Percentiles rank a stretch among this genome's conserved stretches.
phyloP scores from a whole-genome alignment of 2,888 invertebrate genomes.

The Agrotis puta region DNA sequence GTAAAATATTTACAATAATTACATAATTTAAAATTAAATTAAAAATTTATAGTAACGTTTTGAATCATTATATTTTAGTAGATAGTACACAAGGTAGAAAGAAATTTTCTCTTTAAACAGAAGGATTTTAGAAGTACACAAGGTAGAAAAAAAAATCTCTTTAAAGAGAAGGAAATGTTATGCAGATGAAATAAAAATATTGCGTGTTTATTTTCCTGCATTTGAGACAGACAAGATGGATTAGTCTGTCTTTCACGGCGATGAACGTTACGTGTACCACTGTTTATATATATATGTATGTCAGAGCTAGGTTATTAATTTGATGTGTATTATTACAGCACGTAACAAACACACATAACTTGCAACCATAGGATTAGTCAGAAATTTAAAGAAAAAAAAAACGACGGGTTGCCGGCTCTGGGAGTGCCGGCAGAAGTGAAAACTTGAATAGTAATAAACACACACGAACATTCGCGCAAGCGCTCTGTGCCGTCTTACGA shows the following conservation, averaged over 20 bases:
- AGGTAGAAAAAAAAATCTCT: not conserved
- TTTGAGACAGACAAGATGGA: not conserved
- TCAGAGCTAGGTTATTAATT: too few species aligned
- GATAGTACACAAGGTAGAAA: not conserved
- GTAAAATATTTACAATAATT: too few species aligned
- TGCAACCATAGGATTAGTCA: too few species aligned
- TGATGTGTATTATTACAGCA: not conserved
- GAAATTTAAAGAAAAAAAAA: too few species aligned
- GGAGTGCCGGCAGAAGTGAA: too few species aligned
- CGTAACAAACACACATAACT: not conserved
- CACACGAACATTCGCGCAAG: too few species aligned
- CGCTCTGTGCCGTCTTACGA: too few species aligned
- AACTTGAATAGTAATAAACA: too few species aligned
- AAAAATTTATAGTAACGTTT: too few species aligned
- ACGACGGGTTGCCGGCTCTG: too few species aligned
- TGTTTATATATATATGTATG: not conserved
- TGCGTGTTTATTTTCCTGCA: not conserved
- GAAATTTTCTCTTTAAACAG: not conserved
- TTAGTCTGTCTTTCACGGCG: not conserved
- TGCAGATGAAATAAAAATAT: conserved; percentile 6
- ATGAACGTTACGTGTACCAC: not conserved
- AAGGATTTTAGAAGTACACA: not conserved
- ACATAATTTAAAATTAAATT: too few species aligned
- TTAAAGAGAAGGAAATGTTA: not conserved
- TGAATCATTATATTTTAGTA: not conserved